Conservation (phyloP, 2,888 invertebrate species). For the Xestoiulus laeticollis region DNA sequence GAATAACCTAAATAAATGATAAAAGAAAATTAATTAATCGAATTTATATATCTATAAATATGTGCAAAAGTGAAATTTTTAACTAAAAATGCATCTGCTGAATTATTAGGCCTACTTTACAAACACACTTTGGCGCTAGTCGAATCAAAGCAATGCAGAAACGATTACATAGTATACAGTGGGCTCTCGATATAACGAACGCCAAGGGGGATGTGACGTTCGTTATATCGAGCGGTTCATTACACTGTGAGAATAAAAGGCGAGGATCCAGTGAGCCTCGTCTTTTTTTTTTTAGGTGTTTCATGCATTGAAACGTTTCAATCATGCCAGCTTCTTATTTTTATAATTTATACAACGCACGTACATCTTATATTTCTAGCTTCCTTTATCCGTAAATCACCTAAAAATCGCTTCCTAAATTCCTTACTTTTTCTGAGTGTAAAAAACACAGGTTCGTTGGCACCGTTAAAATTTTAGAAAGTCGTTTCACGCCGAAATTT, state of each 20-base stretch:
- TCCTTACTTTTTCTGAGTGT: not conserved
- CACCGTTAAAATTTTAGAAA: not conserved
- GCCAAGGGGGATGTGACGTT: too few species aligned
- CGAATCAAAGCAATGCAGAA: too few species aligned
- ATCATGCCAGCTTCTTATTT: not conserved
- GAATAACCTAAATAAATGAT: slow-evolving; percentile 68
- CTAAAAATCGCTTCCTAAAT: not conserved
- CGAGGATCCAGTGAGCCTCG: too few species aligned
- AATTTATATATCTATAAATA: too few species aligned
- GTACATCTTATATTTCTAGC: not conserved
- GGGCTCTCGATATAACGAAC: too few species aligned
- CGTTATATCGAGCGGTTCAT: too few species aligned
- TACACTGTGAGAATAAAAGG: too few species aligned
- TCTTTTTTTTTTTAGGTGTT: not conserved
- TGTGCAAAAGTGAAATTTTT: too few species aligned
- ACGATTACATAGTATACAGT: too few species aligned
- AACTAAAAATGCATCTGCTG: not conserved
- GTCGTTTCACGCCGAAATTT: slow-evolving; percentile 10
- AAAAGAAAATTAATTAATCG: not conserved
- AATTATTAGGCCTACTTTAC: too few species aligned
- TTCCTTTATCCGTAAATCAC: not conserved
- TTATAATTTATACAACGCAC: not conserved
- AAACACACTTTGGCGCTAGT: too few species aligned
- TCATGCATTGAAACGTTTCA: not conserved
- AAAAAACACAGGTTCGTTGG: not conserved